phyloP scores from a whole-genome alignment of 2,888 invertebrate genomes.

The Silvanus unidentatus region DNA sequence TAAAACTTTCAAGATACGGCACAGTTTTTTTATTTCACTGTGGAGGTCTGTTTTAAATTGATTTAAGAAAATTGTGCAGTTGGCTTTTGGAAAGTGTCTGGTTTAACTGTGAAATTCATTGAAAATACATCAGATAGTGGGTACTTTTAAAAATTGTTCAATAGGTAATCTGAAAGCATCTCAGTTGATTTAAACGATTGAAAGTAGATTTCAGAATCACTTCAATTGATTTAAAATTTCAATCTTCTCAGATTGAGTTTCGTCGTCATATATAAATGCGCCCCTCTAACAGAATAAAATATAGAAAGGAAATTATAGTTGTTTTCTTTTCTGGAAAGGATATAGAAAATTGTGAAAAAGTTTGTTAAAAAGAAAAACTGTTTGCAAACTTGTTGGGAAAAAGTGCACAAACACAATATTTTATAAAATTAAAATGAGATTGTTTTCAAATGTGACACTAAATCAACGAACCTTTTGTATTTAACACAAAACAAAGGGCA shows the following conservation, averaged over 20 bases:
- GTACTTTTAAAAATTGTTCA: neutral
- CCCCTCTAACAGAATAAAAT: slow-evolving; percentile 3
- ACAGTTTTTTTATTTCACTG: no score
- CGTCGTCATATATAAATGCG: slow-evolving; percentile 16
- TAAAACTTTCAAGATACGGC: no score
- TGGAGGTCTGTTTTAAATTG: no score
- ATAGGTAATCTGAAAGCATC: slow-evolving; percentile 3
- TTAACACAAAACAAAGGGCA: slow-evolving; percentile 17
- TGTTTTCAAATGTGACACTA: slow-evolving; percentile 14
- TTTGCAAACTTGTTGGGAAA: no score
- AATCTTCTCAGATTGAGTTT: slow-evolving; percentile 19
- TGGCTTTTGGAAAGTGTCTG: no score
- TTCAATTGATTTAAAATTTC: slow-evolving; percentile 21
- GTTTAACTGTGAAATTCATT: no score
- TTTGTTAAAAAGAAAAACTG: no score
- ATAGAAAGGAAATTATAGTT: neutral
- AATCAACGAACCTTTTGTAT: slow-evolving; percentile 13
- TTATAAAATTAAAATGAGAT: slow-evolving; percentile 13
- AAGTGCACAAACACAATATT: neutral
- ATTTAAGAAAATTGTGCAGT: no score
- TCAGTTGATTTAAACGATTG: slow-evolving; percentile 4
- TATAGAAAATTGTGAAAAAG: no score
- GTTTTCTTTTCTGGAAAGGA: no score
- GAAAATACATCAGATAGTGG: no score
- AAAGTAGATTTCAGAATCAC: slow-evolving; percentile 9